Base-by-base conservation (phyloP, 2,113 vertebrate genomes). In the Tamias sibiricus region DNA sequence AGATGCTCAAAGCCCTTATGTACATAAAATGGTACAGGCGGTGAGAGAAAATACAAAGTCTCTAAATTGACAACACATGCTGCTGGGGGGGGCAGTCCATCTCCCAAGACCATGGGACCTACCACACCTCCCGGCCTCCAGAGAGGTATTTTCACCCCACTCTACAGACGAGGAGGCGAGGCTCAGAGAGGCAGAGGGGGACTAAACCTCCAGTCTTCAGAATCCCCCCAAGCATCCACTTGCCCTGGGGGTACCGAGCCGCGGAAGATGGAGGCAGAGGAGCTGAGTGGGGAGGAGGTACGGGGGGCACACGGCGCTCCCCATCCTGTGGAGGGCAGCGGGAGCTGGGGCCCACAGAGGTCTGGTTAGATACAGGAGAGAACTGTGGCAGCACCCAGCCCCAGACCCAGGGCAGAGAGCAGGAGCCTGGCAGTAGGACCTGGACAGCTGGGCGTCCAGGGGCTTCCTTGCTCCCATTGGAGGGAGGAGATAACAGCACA, bases 261-360 rank as follows among this genome's bases (percentile, higher is more conserved):
- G 11, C 12, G 8, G 49, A 44, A 26, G 66, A 47, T 54, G 24
- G 42, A 54, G 71, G 42, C 35, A 17, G 1, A 0, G 68, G 49
- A 2, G 71, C 49, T 6, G 3, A 40, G 66, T 0, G 13, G 54
- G 44, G 35, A 62, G 59, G 59, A 62, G 10, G 57, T 1, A 8
- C 4, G 4, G 9, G 20, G 12, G 64, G 28, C 28, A 8, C n/a
- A 12, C 0, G 0, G n/a, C 0, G 0, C n/a, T 0, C 57, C 44
- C 54, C 8, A 14, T 59, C 28, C 19, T n/a, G 6, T 14, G 35
- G 16, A 37, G 2, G 8, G 37, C 26, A 20, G 57, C 8, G 0
- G 6, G 40, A 57, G 49, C 35, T 30, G 17, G 4, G 37, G 40
- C 20, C 40, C 30, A 8, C 32, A 9, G 37, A 35, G 42, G 62